Base-by-base conservation (phyloP, 2,113 vertebrate genomes). In the Podocnemis expansa region DNA sequence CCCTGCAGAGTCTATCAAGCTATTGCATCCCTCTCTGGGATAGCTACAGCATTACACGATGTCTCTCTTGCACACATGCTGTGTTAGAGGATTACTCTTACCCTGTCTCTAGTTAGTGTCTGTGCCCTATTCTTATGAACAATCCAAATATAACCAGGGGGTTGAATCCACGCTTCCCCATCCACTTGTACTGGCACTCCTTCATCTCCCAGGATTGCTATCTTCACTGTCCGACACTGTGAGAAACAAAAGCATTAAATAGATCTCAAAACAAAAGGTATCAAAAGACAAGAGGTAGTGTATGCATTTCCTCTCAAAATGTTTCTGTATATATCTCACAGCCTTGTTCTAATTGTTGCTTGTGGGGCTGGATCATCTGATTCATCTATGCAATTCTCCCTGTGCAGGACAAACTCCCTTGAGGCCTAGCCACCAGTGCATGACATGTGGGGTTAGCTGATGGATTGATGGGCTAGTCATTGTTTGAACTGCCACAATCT, bases 141-240 rank as follows among this genome's bases (percentile, higher is more conserved):
- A 83, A 99, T 99, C 86, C 98, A 98, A 81, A 99, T 99, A 97
- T 99, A 99, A 10, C 99, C 99, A 0, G 99, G 99, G 5, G 99
- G 99, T 84, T 99, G 99, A 87, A 99, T 96, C 99, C 99, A 99
- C 29, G 99, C 99, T 96, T 99, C 99, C n/a, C 99, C 99, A 7
- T 99, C 99, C 97, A 99, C 99, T 98, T 99, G 99, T 45, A 99
- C 99, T 0, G 99, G 99, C 29, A 99, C 99, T 1, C 99, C 99
- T 87, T 99, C 99, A 21, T 99, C 99, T 5, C 99, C 99, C 60
- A 99, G 98, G 96, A 99, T 99, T 89, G 99, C 99, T 94, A 99
- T 99, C 98, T 99, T 99, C 95, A 99, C 99, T 0, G 98, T 99
- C 13, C 99, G 99, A 86, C 99, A 99, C 99, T 99, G 96, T 17